Base-by-base conservation (phyloP, 1,140 invertebrate genomes). In the Copidosoma floridanum region DNA sequence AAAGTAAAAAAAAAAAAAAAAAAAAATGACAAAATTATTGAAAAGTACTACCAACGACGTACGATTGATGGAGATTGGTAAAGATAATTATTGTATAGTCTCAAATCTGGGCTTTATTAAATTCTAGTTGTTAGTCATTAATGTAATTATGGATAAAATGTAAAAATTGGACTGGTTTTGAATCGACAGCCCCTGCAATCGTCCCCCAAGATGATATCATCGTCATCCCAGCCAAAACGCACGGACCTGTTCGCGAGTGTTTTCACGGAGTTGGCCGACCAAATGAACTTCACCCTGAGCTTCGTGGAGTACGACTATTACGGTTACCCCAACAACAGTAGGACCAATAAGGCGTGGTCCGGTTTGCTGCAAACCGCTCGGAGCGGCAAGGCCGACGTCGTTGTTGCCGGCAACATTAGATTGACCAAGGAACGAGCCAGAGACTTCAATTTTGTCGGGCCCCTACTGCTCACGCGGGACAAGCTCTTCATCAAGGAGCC, bases 391-490 rank as follows among this genome's bases (percentile, higher is more conserved):
- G 65, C 61, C 1, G 71, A 75, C 10, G 20, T 77, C 0, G 71
- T 66, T 1, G 60, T 66, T 0, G 64, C 64, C 2, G 73, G 73
- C 20, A n/a, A n/a, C n/a, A 70, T 77, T 21, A 65, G 67, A 5
- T 65, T 77, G 46, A 74, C 68, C 0, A 58, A 35, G 2, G 16
- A 40, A 0, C 63, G 76, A 29, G 5, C 69, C 6, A 32, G 66
- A 0, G 63, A 51, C 0, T 59, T 77, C 7, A 73, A 76, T 10
- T 77, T 76, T 23, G 66, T 70, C 0, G 29, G 70, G 24, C 72
- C 76, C 0, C 32, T 77, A 12, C 40, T 72, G 4, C 8, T 69
- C 0, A 63, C 75, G 2, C 54, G 37, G 5, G 50, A 53, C 18
- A 61, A 54, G 2, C 47, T 76, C 14, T 76, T 67, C n/a, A 65